Base-by-base conservation (phyloP, 2,113 vertebrate species). In the Condylura cristata region DNA sequence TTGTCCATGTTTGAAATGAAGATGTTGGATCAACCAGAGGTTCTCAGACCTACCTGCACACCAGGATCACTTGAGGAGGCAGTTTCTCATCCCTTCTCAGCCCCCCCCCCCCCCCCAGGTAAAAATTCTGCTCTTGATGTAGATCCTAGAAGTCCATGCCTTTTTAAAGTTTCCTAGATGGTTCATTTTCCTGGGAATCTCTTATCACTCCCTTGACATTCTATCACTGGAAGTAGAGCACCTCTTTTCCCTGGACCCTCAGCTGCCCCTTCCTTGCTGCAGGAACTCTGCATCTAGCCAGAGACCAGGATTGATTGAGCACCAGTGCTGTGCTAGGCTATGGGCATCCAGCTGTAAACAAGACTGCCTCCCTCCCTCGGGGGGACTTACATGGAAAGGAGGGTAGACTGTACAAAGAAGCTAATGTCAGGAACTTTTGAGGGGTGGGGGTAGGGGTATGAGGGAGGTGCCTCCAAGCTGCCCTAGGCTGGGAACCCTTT, bases 151-250 rank as follows among this genome's bases (percentile, higher is more conserved):
- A 81, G 46, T 37, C 32, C 2, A 13, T n/a, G 53, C 44, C 22
- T 65, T 90, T 65, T 58, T 88, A 56, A 76, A 76, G 44, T 79
- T 79, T 9, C 26, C 5, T 24, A 44, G 53, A 61, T 74, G 44
- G 51, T 48, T 44, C 39, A 8, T 60, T 79, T 93, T 68, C 51
- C 75, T 89, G n/a, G 30, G 61, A 41, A 1, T 89, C 89, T 94
- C 44, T 51, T 2, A 46, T 68, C 39, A 32, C 44, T 91, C 56
- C n/a, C 51, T 63, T 70, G 60, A 61, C 58, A 11, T 63, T 66
- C 63, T 58, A 6, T 61, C 56, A 10, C 18, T 66, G 58, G 56
- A 88, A 79, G 66, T 32, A 20, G 53, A 58, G 83, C 12, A 24
- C 51, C 24, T 53, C 76, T 74, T 88, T 56, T 53, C 60, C 74